Base-by-base conservation (phyloP, 1,140 invertebrate species). In the Macrosteles quadrilineatus region DNA sequence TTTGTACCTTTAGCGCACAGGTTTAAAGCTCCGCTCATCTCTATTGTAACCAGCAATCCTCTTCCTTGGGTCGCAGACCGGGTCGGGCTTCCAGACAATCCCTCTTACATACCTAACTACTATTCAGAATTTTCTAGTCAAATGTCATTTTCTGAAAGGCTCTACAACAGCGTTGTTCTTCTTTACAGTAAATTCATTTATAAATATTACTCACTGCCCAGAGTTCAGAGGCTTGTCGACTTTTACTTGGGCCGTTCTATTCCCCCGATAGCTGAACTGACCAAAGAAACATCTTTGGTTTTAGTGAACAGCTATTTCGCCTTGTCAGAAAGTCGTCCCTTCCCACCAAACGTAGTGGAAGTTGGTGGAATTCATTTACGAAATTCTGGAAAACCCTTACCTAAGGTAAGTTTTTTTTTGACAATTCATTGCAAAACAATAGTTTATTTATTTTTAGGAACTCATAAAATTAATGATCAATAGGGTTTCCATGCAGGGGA, bases 31-130 rank as follows among this genome's bases (percentile, higher is more conserved):
- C 89, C 89, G 0, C 82, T 86, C 6, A 84, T 91, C 1, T 79
- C 81, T 0, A 72, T 86, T 2, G 82, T 81, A 68, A 85, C 87
- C 2, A 83, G 84, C 63, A 78, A 82, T 11, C 69, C 86, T 23
- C 84, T 88, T 82, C 81, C 86, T n/a, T 90, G 86, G 85, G 82
- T 85, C 67, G 83, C 83, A 45, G 77, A 81, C 11, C 78, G 83
- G 45, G 21, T 70, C 21, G 73, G 67, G 1, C 47, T 64, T 21
- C 70, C 69, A 4, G 66, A 71, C 50, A 72, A 72, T 55, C 71
- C 73, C 1, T 70, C 69, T 0, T 71, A 73, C 32, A 59, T 71
- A 12, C 36, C 47, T 2, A 36, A 67, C 23, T 47, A 47, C 36
- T 32, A 68, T 21, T 25, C 2, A 12, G n/a, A 17, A 4, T 57